A percentile compares a stretch with the other conserved stretches of the same genome.
phyloP scores from a whole-genome alignment of 2,797 vertebrate species.

The Brachymystax lenok region DNA sequence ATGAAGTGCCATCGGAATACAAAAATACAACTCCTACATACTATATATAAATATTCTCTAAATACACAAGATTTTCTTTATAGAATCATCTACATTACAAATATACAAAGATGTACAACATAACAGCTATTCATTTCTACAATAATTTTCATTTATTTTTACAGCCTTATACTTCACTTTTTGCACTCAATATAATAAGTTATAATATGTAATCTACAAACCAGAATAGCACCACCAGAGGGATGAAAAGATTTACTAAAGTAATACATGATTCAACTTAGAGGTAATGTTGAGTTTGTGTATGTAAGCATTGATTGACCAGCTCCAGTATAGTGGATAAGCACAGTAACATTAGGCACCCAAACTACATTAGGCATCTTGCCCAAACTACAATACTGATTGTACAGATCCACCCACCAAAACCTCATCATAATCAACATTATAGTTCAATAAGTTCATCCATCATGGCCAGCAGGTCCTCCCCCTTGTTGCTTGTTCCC shows the following conservation, averaged over 20 bases:
- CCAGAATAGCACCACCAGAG: neutral
- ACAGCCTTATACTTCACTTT: neutral
- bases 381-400: neutral
- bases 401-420: neutral
- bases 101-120: neutral
- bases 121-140: neutral
- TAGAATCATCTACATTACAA: neutral
- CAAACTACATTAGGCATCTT: neutral
- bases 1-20: neutral
- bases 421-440: neutral
- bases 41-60: neutral
- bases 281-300: neutral
- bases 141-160: neutral
- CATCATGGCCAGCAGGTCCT: constrained; percentile 90
- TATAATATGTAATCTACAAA: neutral
- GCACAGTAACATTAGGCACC: neutral
- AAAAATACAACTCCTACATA: neutral
- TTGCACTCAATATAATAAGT: neutral
- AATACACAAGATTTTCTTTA: neutral
- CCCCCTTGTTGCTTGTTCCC: constrained; percentile 77
- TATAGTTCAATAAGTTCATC: constrained; percentile 69
- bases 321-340: neutral
- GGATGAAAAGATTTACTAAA: neutral
- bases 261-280: neutral
- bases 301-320: neutral